Evolutionary conservation across 2,888 invertebrate genomes (phyloP).

Genomic region (Falcaria lacertinaria): DNA sequence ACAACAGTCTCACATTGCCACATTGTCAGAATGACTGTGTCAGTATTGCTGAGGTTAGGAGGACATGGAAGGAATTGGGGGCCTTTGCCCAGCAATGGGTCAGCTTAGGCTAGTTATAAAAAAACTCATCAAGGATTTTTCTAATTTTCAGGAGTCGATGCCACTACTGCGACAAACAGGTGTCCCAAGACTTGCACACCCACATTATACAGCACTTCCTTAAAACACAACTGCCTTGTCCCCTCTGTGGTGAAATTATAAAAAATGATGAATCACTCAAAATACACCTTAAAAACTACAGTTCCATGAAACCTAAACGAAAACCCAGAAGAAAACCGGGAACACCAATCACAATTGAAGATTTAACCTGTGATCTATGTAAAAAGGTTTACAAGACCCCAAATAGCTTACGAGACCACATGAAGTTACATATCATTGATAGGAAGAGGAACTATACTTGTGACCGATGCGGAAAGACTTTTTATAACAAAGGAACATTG

Average conservation of each 20-base stretch:
- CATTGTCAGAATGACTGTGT: too few relatives aligned
- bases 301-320: slow-evolving; percentile 38
- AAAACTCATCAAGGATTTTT: slow-evolving; percentile 1
- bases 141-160: slow-evolving; percentile 40
- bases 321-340: slow-evolving; percentile 55
- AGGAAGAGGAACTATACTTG: slow-evolving; percentile 64
- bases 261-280: slow-evolving; percentile 47
- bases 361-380: slow-evolving; percentile 59
- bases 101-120: neutral
- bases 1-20: too few relatives aligned
- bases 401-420: slow-evolving; percentile 67
- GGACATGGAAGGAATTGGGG: too few relatives aligned
- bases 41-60: too few relatives aligned
- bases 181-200: slow-evolving; percentile 21
- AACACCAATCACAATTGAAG: slow-evolving; percentile 57
- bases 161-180: slow-evolving; percentile 43
- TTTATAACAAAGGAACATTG: slow-evolving; percentile 65
- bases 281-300: slow-evolving; percentile 47
- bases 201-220: slow-evolving; percentile 47
- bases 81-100: too few relatives aligned
- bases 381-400: slow-evolving; percentile 62
- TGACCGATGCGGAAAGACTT: slow-evolving; percentile 68
- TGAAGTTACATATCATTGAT: slow-evolving; percentile 77
- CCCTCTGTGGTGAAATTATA: slow-evolving; percentile 56
- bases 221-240: slow-evolving; percentile 44